Evolutionary conservation across 2,797 vertebrate species (phyloP).

Genomic region (Brotogeris chrysoptera): DNA sequence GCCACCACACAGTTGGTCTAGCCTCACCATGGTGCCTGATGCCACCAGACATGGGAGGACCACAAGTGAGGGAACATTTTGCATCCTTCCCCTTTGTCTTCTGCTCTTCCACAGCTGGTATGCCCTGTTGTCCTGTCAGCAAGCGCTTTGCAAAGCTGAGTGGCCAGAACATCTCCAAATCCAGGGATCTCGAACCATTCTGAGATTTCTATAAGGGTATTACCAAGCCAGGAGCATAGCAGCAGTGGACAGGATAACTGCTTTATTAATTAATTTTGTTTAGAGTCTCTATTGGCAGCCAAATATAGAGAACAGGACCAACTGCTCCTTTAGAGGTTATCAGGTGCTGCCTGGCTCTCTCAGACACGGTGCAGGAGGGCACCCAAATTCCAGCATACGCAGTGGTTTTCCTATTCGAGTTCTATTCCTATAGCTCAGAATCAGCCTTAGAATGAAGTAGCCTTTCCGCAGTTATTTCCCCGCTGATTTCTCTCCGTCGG

Average conservation of each 20-base stretch:
- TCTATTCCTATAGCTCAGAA: not conserved
- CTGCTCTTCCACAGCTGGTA: not conserved
- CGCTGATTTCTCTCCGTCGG: rapidly evolving
- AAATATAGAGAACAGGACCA: rapidly evolving
- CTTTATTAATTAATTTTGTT: rapidly evolving
- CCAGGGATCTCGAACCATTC: rapidly evolving
- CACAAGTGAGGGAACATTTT: rapidly evolving
- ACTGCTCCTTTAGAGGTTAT: rapidly evolving
- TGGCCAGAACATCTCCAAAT: not conserved
- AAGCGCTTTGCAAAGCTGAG: not conserved
- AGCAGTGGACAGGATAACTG: not conserved
- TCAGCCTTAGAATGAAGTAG: not conserved
- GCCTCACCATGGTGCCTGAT: rapidly evolving
- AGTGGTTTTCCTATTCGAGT: no score
- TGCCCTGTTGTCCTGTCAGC: not conserved
- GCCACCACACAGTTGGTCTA: rapidly evolving
- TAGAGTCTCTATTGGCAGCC: not conserved
- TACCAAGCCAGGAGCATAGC: not conserved
- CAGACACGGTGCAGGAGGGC: rapidly evolving
- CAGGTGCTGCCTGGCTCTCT: rapidly evolving
- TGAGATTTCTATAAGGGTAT: not conserved
- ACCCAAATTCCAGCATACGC: rapidly evolving
- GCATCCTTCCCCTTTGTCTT: not conserved
- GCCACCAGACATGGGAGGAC: not conserved
- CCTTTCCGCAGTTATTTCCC: rapidly evolving